Conservation (phyloP, 2,797 vertebrate genomes). For the Halcyon smyrnensis region DNA sequence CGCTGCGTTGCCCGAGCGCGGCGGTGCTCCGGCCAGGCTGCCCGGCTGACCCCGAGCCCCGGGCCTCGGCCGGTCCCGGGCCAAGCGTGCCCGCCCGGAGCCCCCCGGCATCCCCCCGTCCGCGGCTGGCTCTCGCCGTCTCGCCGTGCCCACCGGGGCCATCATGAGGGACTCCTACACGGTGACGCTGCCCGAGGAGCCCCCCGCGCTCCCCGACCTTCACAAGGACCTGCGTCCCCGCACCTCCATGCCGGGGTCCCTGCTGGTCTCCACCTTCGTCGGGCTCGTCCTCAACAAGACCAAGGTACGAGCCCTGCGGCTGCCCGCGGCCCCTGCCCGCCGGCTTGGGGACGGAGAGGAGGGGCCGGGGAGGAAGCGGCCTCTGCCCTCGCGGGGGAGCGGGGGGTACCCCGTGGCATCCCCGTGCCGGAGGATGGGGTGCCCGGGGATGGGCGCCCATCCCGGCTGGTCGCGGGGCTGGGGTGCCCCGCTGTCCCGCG, state of each 20-base stretch:
- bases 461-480: accelerated
- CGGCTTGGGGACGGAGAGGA: not conserved
- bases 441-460: not conserved
- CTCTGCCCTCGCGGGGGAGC: not conserved
- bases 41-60: not conserved
- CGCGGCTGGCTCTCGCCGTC: not conserved
- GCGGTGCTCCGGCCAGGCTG: not conserved
- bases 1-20: conserved; percentile 11
- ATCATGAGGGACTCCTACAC: conserved; percentile 91
- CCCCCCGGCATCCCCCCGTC: not conserved
- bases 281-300: conserved; percentile 93
- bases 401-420: accelerated
- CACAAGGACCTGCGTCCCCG: conserved; percentile 86
- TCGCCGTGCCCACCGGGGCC: not conserved
- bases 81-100: not conserved
- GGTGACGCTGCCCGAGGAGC: conserved; percentile 90
- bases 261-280: conserved; percentile 92
- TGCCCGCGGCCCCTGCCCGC: not conserved
- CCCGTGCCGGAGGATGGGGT: not conserved
- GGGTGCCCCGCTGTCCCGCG: not conserved
- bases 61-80: not conserved
- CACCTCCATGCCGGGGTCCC: conserved; percentile 86
- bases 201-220: conserved; percentile 81
- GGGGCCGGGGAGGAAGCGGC: not conserved
- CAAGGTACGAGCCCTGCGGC: conserved; percentile 82